Evolutionary conservation across 2,797 vertebrate genomes (phyloP), one percentile per base, ranked within the genome.

Genomic region (Alosa sapidissima): DNA sequence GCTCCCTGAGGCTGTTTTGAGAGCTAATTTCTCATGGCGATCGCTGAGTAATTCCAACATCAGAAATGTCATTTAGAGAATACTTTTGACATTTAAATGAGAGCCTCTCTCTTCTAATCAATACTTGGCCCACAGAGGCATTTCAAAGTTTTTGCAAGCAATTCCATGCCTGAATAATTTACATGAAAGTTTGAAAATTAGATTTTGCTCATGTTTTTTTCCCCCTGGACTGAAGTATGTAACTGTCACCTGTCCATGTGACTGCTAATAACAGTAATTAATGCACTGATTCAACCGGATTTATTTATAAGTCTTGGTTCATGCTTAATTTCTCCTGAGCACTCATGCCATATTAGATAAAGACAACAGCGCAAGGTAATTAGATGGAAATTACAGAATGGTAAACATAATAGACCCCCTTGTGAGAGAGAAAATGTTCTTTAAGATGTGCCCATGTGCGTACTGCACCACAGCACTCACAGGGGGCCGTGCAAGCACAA

Each of bases 51-150:
- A 78, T 78, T 78, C 36, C 41, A 47, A 16, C 36, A 78, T 78
- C 68, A 78, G 24, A 78, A 78, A 78, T 78, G 72, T 78, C 72
- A 78, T 78, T 78, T 47, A 14, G 41, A 78, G 72, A 78, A 78
- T 78, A 36, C 14, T 78, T 78, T 78, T 78, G 72, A 78, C 72
- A 78, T 78, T 78, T 78, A 78, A 78, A 78, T 78, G 72, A 78
- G 72, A 78, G 16, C 19, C 72, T 47, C 72, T 16, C 72, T 45
- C 11, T 19, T 78, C 72, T 47, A 78, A 78, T 78, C 72, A 78
- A 78, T 78, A 78, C 16, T 78, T 78, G 72, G 72, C 72, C 19
- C 72, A 19, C 72, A 78, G 1, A 36, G 41, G 72, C 28, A 19
- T 45, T 78, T 78, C 4, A n/a, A 47, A 47, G 41, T 78, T 78